Base-by-base conservation (phyloP, 1,140 invertebrate genomes). In the Lasaia peninsularis region DNA sequence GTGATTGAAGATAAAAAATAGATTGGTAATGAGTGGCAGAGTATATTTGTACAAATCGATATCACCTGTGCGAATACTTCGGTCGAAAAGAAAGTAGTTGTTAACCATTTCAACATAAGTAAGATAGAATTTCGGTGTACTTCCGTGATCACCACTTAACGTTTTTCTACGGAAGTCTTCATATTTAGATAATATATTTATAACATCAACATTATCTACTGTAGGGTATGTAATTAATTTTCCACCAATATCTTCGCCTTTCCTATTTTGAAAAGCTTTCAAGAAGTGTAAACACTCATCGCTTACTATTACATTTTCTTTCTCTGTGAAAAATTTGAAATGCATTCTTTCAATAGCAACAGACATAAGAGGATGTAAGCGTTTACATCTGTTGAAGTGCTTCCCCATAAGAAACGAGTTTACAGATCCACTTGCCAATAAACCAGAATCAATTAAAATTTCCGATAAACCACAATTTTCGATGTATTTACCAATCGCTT, bases 371-470 rank as follows among this genome's bases (percentile, higher is more conserved):
- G 84, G 80, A 72, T 90, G 84, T 2, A 91, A 44, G 24, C 80
- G 58, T 65, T 90, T 91, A 55, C 86, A 90, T 11, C 90, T 48
- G 60, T 89, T 91, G 59, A 80, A 91, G 69, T 90, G 81, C 69
- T 86, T 89, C 5, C 83, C 83, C 2, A 44, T 53, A 14, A 90
- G 31, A 73, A 90, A 86, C 48, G 77, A 65, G 44, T 78, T 75
- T 2, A 91, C 56, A 18, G 89, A 90, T n/a, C 89, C 89, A 59
- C 14, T 69, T 44, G 88, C 88, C 4, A 90, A 24, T 8, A 90
- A 63, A 52, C 75, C 68, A 52, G 66, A 72, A 16, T 91, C 70
- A 33, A 84, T 72, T 67, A 90, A 72, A 1, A 91, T 66, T 40
- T 81, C 66, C 1, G 78, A 62, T 65, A 90, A 65, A n/a, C 87